Base-by-base conservation (phyloP, 35 echinoderm and acorn worm genomes). In the Chiridota heheva region DNA sequence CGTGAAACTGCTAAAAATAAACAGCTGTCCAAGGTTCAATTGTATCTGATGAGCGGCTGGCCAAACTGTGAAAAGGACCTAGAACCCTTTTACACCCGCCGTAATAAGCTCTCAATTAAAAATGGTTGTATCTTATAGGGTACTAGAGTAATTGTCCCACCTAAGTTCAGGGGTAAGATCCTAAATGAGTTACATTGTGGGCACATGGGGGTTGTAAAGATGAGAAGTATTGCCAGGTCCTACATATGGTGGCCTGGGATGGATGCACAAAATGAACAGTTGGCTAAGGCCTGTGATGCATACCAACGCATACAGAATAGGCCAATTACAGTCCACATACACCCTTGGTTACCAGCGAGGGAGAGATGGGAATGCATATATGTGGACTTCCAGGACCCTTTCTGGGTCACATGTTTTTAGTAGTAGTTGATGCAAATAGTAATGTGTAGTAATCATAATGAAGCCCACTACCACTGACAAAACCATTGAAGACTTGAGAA, bases 241-340 rank as follows among this genome's bases (percentile, higher is more conserved):
- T 77, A 77, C 25, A 63, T 83, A 5, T 90, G 80, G 87, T 90
- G 79, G 79, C 79, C 79, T 1, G 44, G 69, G n/a, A 82, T 90
- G 22, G 80, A 90, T 77, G 36, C 1, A 29, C 79, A 90, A 49
- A 83, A 83, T 64, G 87, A 90, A 33, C 8, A 69, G 42, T 60
- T 33, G 27, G 60, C 80, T 44, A 60, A 81, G 42, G 22, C 58
- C 15, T 88, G 85, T 29, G 63, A 70, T 69, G 37, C 87, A 22
- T 83, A 70, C 46, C 79, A 90, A 30, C 56, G 49, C 15, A 24
- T 69, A 16, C 87, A 90, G 26, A 90, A 77, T 58, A 75, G 76
- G 18, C 87, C 87, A 42, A 76, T 4, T 5, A 29, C 17, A 65
- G 70, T 53, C 49, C 69, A 59, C 26, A 41, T 90, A 32, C 79